Evolutionary conservation across 2,888 invertebrate genomes (phyloP).

Genomic region (Watsonalla cultraria): DNA sequence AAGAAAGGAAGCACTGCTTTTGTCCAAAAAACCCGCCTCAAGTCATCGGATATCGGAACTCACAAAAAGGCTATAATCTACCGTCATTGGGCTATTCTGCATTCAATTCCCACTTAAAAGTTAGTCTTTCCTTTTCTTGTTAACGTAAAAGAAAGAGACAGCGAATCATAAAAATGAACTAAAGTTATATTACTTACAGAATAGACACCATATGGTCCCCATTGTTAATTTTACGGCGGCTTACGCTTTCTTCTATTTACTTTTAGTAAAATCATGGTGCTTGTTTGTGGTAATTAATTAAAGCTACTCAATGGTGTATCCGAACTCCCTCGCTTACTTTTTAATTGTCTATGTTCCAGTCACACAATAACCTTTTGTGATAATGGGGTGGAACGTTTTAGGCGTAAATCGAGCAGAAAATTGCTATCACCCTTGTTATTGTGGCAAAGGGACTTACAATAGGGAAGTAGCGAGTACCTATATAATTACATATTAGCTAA

Average conservation of each 20-base stretch:
- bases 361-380: slow-evolving; percentile 53
- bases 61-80: slow-evolving; percentile 52
- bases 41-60: slow-evolving; percentile 35
- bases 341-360: slow-evolving; percentile 55
- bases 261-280: slow-evolving; percentile 73
- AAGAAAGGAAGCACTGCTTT: slow-evolving; percentile 45
- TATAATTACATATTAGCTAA: not conserved
- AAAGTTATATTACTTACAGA: not conserved
- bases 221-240: slow-evolving; percentile 65
- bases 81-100: slow-evolving; percentile 6
- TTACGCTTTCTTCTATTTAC: slow-evolving; percentile 67
- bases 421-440: slow-evolving; percentile 52
- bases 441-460: slow-evolving; percentile 23
- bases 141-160: not conserved
- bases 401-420: slow-evolving; percentile 74
- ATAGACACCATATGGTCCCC: slow-evolving; percentile 9
- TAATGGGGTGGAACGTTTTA: slow-evolving; percentile 54
- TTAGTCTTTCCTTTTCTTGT: not conserved
- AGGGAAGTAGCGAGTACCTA: slow-evolving; percentile 5
- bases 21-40: slow-evolving; percentile 32
- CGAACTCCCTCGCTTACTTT: slow-evolving; percentile 36
- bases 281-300: slow-evolving; percentile 78
- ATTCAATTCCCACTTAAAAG: not conserved
- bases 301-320: slow-evolving; percentile 52
- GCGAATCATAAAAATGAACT: not conserved